Evolutionary conservation across 2,888 invertebrate species (phyloP).

Genomic region (Emmelina monodactyla): DNA sequence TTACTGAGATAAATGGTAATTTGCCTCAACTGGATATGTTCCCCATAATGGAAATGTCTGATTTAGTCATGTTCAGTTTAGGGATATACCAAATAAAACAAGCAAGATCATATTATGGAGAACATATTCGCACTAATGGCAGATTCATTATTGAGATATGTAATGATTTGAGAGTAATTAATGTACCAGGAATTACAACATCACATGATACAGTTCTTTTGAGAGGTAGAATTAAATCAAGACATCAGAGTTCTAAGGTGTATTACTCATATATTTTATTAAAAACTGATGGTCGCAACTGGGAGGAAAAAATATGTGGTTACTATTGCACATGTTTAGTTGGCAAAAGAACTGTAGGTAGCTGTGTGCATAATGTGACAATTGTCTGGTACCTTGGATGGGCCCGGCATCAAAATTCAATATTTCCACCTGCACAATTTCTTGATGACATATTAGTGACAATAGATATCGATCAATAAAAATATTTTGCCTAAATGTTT

Average conservation of each 20-base stretch:
- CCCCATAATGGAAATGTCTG: constrained; percentile 4
- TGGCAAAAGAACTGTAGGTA: too few species aligned
- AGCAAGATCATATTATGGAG: constrained; percentile 9
- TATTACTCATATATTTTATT: too few species aligned
- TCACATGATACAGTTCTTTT: constrained; percentile 4
- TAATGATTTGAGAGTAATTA: neutral
- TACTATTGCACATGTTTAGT: too few species aligned
- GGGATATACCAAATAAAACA: constrained; percentile 11
- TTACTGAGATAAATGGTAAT: constrained; percentile 3
- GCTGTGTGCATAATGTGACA: too few species aligned
- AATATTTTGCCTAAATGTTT: too few species aligned
- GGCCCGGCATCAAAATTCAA: too few species aligned
- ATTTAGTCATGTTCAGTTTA: constrained; percentile 4
- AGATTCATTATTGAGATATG: neutral
- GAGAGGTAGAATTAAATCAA: constrained; percentile 5
- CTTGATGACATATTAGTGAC: too few species aligned
- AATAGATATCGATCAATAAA: too few species aligned
- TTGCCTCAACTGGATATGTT: constrained; percentile 3
- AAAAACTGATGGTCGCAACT: too few species aligned
- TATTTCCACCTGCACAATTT: too few species aligned
- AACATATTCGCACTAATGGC: constrained; percentile 8
- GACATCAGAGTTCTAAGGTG: neutral
- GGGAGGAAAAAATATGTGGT: too few species aligned
- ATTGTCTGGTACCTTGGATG: too few species aligned
- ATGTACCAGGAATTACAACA: constrained; percentile 1